phyloP scores from a whole-genome alignment of 2,113 vertebrate genomes.

The Dromiciops gliroides region DNA sequence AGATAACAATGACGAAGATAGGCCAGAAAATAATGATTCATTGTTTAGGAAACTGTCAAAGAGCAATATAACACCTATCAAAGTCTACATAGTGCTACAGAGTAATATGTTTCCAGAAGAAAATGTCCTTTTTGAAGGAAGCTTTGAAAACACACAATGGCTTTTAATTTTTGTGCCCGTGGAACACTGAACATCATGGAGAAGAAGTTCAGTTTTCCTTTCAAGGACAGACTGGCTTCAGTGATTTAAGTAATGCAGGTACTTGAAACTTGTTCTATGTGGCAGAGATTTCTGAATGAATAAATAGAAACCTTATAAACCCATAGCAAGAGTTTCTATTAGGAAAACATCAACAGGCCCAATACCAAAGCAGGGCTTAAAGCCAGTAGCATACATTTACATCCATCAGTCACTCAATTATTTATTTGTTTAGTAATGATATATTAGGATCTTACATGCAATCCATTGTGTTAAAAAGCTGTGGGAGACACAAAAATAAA shows the following conservation, averaged over 20 bases:
- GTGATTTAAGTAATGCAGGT: not conserved
- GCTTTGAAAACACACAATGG: not conserved
- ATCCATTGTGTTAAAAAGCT: not conserved
- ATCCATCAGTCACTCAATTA: not conserved
- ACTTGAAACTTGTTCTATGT: constrained; percentile 16
- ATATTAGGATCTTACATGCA: not conserved
- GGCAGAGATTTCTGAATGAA: not conserved
- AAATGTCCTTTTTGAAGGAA: not conserved
- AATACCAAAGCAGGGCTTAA: not conserved
- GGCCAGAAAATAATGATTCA: not conserved
- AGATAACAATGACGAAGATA: not conserved
- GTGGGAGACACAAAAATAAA: not conserved
- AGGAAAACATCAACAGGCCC: not conserved
- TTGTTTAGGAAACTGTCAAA: not conserved
- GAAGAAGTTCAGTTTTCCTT: constrained; percentile 17
- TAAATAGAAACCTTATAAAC: constrained; percentile 3
- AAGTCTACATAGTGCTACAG: not conserved
- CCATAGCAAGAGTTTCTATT: not conserved
- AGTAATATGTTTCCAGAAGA: not conserved
- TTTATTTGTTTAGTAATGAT: not conserved
- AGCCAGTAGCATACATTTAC: not conserved
- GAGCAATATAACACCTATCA: not conserved
- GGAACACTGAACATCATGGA: not conserved
- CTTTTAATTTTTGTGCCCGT: constrained; percentile 10
- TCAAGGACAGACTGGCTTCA: constrained; percentile 2